Base-by-base conservation (phyloP, 1,140 invertebrate species). In the Drosophila chauvacae region DNA sequence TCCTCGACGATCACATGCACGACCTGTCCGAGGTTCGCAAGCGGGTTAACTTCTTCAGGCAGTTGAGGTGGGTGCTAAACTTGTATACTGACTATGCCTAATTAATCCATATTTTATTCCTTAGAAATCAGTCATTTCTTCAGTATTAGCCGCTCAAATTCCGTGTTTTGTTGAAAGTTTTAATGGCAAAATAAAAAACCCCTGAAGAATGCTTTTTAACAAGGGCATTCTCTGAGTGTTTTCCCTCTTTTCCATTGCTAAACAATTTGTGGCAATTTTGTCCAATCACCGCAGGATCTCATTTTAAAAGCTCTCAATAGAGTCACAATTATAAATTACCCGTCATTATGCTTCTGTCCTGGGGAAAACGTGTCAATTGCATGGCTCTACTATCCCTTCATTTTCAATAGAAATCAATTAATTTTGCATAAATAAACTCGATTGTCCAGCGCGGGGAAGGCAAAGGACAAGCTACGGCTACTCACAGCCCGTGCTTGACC, bases 361-460 rank as follows among this genome's bases (percentile, higher is more conserved):
- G 51, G 11, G 44, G 35, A 50, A 84, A 83, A 59, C 77, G 66
- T 84, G 84, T 88, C 84, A 88, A 76, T 74, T 87, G 75, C 71
- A 55, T 35, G 71, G 23, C 57, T 48, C 58, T 55, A 28, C 35
- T 56, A 44, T 51, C 68, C 68, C 70, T 42, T 62, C 63, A 35
- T 64, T 83, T 87, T 88, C 72, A 74, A 88, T 83, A 50, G 80
- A 87, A 87, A 83, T 84, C 84, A 88, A 87, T 87, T 87, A 87
- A 87, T 87, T 88, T 80, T 88, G 84, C 84, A 87, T 87, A 83
- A 63, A 77, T 83, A 87, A 80, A 57, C 56, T 63, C 20, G 48
- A 48, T 85, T 73, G 44, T 61, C 55, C 33, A 35, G 11, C 30
- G 33, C 10, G 16, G 50, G 58, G 35, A 33, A 3, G 11, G 14